Evolutionary conservation across 2,797 vertebrate species (phyloP).

Genomic region (Thripadectes ignobilis): DNA sequence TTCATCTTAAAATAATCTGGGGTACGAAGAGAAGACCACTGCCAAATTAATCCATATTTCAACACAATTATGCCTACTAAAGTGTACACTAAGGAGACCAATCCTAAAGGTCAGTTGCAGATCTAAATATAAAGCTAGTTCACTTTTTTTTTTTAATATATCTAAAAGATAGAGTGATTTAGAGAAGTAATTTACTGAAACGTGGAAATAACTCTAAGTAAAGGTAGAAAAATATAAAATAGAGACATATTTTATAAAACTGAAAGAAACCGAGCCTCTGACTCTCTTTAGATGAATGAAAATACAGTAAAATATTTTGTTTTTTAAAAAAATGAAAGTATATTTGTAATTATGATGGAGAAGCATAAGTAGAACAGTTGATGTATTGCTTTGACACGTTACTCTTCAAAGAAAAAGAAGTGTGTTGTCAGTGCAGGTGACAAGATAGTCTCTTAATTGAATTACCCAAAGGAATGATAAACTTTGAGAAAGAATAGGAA

Average conservation of each 20-base stretch:
- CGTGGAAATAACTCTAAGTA: background rate
- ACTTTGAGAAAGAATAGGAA: background rate
- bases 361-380: background rate
- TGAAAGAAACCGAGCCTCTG: background rate
- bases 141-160: background rate
- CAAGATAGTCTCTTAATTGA: background rate
- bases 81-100: conserved; percentile 21
- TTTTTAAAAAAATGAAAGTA: background rate
- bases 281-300: background rate
- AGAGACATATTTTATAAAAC: background rate
- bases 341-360: background rate
- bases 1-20: conserved; percentile 56
- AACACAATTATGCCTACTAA: conserved; percentile 24
- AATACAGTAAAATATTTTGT: background rate
- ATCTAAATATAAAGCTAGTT: background rate
- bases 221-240: background rate
- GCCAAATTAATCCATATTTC: conserved; percentile 50
- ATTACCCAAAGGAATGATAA: background rate
- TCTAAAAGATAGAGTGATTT: background rate
- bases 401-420: background rate
- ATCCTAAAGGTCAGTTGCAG: conserved; percentile 19
- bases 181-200: background rate
- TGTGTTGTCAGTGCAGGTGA: background rate
- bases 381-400: background rate
- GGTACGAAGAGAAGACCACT: background rate